Conservation (phyloP, 2,113 vertebrate genomes). For the Corvus moneduloides region DNA sequence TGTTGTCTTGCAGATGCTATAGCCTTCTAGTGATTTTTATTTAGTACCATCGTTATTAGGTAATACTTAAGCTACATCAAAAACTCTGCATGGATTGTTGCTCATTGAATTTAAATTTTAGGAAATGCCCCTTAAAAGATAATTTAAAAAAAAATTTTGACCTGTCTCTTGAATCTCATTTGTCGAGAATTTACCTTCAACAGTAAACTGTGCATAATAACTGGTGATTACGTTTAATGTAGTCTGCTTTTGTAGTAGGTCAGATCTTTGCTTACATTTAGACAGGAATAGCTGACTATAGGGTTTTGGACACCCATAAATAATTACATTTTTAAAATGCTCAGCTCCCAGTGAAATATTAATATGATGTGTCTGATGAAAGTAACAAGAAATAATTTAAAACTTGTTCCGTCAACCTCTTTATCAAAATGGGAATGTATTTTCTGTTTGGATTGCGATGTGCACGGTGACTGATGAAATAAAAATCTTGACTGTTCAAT, state of each 20-base stretch:
- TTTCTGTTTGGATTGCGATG: not conserved
- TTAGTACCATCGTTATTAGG: constrained; percentile 8
- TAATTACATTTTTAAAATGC: constrained; percentile 4
- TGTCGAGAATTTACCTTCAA: constrained; percentile 4
- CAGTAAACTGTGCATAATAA: constrained; percentile 24
- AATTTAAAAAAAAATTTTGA: not conserved
- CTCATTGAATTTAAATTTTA: constrained; percentile 25
- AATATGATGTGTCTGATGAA: not conserved
- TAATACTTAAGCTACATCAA: constrained; percentile 44
- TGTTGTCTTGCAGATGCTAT: constrained; percentile 52
- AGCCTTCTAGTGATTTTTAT: constrained; percentile 53
- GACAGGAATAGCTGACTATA: not conserved
- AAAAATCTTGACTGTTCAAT: not conserved
- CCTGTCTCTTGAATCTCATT: not conserved
- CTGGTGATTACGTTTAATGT: constrained; percentile 4
- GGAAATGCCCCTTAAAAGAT: not conserved
- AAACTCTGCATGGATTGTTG: constrained; percentile 3
- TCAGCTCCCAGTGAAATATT: not conserved
- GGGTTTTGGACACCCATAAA: not conserved
- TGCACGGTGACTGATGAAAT: not conserved
- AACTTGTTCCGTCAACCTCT: not conserved
- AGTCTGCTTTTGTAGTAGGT: constrained; percentile 20
- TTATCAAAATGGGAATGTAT: not conserved
- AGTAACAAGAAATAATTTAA: constrained; percentile 11
- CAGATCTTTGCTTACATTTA: constrained; percentile 58